Base-by-base conservation (phyloP, 2,888 invertebrate species). In the Eupeodes latifasciatus region DNA sequence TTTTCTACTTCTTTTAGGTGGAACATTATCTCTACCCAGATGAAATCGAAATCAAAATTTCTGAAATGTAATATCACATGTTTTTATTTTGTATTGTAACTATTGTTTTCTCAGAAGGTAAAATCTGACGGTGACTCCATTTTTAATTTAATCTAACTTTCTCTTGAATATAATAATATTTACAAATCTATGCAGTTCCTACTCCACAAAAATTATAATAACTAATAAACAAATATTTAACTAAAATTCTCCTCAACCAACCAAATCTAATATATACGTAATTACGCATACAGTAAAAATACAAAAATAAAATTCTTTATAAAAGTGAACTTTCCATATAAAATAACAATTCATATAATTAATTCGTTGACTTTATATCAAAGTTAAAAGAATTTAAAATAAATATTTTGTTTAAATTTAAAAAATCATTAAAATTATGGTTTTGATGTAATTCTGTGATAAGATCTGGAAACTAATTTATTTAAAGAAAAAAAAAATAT, bases 401-500 rank as follows among this genome's bases (percentile, higher is more conserved):
- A 40, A 12, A 62, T 2, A 69, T 64, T 84, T 88, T 75, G 59
- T 78, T 85, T 76, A 49, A 55, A 27, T 55, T 88, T 81, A 75
- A 78, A 62, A 27, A 81, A 77, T 88, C 81, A 85, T 85, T 19
- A 69, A 67, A 62, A 27, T 62, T 67, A 77, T 88, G 72, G 72
- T 88, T 88, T 88, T 85, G 67, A 85, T 87, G 81, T 88, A 88
- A 88, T 88, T 88, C 88, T 88, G 88, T 88, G 88, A 88, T 88
- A 88, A 88, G 85, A 88, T 81, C 85, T 88, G 85, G 81, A 88
- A 87, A 55, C 66, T 47, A 59, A 84, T 77, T 88, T 85, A 81
- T 81, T 85, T 53, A 19, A 27, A 27, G 27, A 40, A 72, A 75
- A 51, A 51, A 67, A 49, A 69, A 36, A 6, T n/a, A 67, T 40